Conservation (phyloP, 2,113 vertebrate species). For the Eolophus roseicapilla region DNA sequence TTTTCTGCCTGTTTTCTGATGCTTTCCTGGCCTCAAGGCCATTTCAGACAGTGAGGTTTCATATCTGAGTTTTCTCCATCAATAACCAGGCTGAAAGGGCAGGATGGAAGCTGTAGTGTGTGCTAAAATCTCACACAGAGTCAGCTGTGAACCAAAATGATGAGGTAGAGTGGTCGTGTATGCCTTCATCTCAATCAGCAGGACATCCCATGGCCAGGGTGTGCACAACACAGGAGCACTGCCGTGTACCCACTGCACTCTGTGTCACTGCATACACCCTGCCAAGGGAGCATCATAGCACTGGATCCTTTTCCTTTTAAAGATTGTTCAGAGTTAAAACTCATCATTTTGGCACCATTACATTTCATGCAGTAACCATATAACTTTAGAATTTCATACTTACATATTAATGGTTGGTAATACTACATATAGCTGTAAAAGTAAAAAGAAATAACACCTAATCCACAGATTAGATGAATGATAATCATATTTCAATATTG, state of each 20-base stretch:
- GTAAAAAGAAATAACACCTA: neutral
- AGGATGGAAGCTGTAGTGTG: neutral
- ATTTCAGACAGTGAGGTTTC: neutral
- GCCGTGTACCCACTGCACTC: too few species aligned
- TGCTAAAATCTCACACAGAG: neutral
- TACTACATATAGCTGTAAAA: neutral
- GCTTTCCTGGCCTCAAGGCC: neutral
- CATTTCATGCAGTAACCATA: neutral
- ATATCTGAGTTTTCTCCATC: neutral
- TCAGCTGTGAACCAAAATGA: neutral
- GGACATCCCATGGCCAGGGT: neutral
- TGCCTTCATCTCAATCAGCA: neutral
- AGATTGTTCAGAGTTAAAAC: neutral
- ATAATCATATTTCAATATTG: neutral
- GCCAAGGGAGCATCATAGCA: neutral
- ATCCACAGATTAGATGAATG: neutral
- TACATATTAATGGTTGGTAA: neutral
- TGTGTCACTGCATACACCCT: neutral
- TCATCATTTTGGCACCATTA: neutral
- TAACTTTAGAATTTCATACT: neutral
- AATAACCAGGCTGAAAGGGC: neutral
- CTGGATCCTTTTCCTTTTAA: neutral
- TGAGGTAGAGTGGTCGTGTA: neutral
- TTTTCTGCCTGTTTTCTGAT: accelerated
- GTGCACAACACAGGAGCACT: accelerated